phyloP scores from a whole-genome alignment of 2,888 invertebrate genomes.

The Vanessa cardui region DNA sequence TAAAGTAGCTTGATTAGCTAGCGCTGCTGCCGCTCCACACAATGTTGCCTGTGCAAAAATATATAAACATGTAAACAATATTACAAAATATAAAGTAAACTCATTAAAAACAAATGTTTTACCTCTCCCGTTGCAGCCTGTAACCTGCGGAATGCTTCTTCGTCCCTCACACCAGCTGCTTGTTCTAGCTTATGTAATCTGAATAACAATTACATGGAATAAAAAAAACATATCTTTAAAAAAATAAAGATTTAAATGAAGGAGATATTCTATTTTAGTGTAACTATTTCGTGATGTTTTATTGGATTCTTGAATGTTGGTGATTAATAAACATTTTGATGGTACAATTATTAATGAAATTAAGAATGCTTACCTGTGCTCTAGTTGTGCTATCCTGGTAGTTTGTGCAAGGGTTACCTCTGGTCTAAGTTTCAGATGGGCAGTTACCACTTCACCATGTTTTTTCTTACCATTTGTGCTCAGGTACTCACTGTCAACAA shows the following conservation, averaged over 20 bases:
- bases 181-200: conserved; percentile 92
- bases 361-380: conserved; percentile 80
- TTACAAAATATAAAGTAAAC: no score
- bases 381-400: conserved; percentile 91
- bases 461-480: conserved; percentile 60
- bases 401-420: conserved; percentile 86
- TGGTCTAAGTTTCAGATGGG: conserved; percentile 78
- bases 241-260: no score
- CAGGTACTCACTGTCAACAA: conserved; percentile 60
- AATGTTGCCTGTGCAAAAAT: conserved; percentile 57
- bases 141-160: conserved; percentile 84
- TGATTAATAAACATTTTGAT: no score
- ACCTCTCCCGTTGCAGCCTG: conserved; percentile 82
- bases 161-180: conserved; percentile 91
- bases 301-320: no score
- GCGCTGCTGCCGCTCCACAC: conserved; percentile 87
- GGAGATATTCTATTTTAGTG: no score
- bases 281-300: no score
- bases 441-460: conserved; percentile 73
- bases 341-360: no score
- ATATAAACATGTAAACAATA: background rate
- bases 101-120: background rate
- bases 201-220: background rate
- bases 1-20: conserved; percentile 90
- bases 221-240: no score